Base-by-base conservation (phyloP, 2,888 invertebrate genomes). In the Drosophila lacicola region DNA sequence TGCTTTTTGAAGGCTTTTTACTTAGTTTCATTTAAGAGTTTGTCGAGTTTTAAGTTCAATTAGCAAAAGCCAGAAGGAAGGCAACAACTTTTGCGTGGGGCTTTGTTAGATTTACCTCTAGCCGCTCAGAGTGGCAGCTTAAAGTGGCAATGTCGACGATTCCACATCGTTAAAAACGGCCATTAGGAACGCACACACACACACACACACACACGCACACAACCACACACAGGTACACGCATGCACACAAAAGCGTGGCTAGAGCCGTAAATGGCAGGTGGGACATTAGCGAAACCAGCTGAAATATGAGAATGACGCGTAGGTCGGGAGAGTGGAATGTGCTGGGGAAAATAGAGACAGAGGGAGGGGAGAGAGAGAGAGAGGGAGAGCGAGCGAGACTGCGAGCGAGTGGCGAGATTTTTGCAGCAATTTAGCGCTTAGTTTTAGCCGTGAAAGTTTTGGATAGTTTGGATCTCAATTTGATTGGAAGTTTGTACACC, bases 151-250 rank as follows among this genome's bases (percentile, higher is more conserved):
- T 60, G 76, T 62, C 61, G 65, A 51, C 72, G 68, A 73, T 77
- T 82, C 68, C 65, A 69, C 88, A 79, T 88, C 82, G 82, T 88
- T 88, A 88, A 85, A 61, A 88, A 73, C 86, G 70, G 56, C 82
- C 88, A 85, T 82, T 82, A 88, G 82, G 55, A 63, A 49, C 66
- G 25, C 60, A 49, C 44, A 63, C 66, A 46, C 36, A 70, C 33
- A 42, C 33, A 42, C 46, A 41, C 44, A 45, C 10, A 34, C 44
- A 57, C n/a, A 55, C 19, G 36, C 37, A 19, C 29, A 44, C 21
- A 56, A 41, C 51, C 19, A 17, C 41, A 33, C 17, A 6, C 37
- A 44, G 45, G 34, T 49, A 14, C 47, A 64, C 36, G 41, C 55
- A 75, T 36, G 55, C 37, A 72, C 37, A 66, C 53, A 76, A 55